Evolutionary conservation across 2,888 invertebrate species (phyloP).

Genomic region (Atherix ibis): DNA sequence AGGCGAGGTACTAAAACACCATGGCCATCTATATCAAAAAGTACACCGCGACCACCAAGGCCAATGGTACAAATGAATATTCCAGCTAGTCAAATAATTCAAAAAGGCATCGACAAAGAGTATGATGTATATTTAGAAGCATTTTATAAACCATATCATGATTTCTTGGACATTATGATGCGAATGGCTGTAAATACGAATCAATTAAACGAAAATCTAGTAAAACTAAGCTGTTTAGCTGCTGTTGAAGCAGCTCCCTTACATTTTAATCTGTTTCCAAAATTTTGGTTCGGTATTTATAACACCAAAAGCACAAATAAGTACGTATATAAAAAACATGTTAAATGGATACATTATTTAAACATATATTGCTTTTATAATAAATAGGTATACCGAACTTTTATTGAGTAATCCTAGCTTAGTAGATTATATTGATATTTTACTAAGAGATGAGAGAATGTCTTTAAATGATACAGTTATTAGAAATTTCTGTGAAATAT

Average conservation of each 20-base stretch:
- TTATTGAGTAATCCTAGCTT: slow-evolving; percentile 68
- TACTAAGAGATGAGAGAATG: slow-evolving; percentile 71
- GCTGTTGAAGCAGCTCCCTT: slow-evolving; percentile 83
- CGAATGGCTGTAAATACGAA: slow-evolving; percentile 79
- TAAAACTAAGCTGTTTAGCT: slow-evolving; percentile 74
- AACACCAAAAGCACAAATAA: slow-evolving; percentile 35
- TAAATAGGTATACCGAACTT: slow-evolving; percentile 66
- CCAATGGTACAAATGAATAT: slow-evolving; percentile 79
- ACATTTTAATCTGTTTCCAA: slow-evolving; percentile 76
- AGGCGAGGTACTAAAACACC: slow-evolving; percentile 42
- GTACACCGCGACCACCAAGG: slow-evolving; percentile 50
- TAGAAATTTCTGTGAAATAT: slow-evolving; percentile 73
- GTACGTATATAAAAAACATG: slow-evolving; percentile 17
- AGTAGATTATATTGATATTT: slow-evolving; percentile 80
- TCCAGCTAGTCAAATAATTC: slow-evolving; percentile 50
- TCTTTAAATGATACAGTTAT: slow-evolving; percentile 72
- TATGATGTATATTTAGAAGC: slow-evolving; percentile 60
- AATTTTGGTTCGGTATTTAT: slow-evolving; percentile 81
- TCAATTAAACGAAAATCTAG: slow-evolving; percentile 69
- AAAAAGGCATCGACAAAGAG: slow-evolving; percentile 54
- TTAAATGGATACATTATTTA: too few relatives aligned
- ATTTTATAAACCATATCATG: slow-evolving; percentile 78
- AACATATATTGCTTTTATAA: too few relatives aligned
- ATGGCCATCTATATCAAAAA: slow-evolving; percentile 40
- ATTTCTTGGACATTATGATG: slow-evolving; percentile 69